Evolutionary conservation across 2,888 invertebrate species (phyloP).

Genomic region (Acronicta alni): DNA sequence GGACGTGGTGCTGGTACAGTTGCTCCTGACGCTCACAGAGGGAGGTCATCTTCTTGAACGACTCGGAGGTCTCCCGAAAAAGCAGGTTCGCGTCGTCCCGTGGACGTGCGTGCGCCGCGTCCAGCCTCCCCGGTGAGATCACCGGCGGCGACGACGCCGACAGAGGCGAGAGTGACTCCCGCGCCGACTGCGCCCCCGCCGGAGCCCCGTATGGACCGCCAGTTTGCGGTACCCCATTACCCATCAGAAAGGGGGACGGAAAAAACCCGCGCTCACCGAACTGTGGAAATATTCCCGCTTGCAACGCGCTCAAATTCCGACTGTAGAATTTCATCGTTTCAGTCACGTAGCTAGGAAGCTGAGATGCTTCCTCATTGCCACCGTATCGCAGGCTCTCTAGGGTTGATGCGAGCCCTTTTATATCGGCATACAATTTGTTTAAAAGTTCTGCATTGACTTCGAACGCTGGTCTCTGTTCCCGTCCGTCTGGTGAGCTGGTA

Average conservation of each 20-base stretch:
- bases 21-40: constrained; percentile 88
- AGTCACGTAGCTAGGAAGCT: constrained; percentile 82
- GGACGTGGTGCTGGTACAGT: constrained; percentile 88
- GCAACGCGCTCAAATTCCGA: constrained; percentile 81
- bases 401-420: constrained; percentile 90
- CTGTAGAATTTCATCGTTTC: constrained; percentile 88
- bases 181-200: constrained; percentile 79
- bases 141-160: constrained; percentile 86
- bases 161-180: constrained; percentile 84
- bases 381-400: constrained; percentile 91
- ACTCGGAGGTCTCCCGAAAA: constrained; percentile 88
- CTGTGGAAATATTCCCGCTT: constrained; percentile 83
- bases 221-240: constrained; percentile 76
- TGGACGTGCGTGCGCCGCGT: constrained; percentile 82
- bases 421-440: constrained; percentile 94
- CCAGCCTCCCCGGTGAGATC: constrained; percentile 82
- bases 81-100: constrained; percentile 85
- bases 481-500: constrained; percentile 84
- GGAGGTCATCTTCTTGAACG: constrained; percentile 88
- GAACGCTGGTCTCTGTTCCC: constrained; percentile 87
- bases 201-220: constrained; percentile 80
- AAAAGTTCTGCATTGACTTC: constrained; percentile 94
- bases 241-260: constrained; percentile 83
- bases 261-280: constrained; percentile 82
- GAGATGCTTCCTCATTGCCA: constrained; percentile 80